phyloP scores from a whole-genome alignment of 2,888 invertebrate genomes.

The Copidosoma aretas region DNA sequence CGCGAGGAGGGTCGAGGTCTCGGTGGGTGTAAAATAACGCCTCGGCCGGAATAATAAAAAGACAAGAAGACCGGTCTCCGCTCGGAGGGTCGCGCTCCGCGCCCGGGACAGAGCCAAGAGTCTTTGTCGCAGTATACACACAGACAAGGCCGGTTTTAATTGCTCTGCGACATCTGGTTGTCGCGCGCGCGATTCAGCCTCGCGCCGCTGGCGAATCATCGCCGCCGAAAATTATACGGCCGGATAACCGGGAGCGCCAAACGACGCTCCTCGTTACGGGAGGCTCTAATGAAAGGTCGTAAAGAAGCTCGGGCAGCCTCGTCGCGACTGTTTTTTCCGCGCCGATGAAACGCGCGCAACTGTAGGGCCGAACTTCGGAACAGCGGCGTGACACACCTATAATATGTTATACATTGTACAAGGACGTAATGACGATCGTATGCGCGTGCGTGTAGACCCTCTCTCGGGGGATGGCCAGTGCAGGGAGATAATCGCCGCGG shows the following conservation, averaged over 20 bases:
- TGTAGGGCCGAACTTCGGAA: no score
- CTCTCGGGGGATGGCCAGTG: constrained; percentile 1
- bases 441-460: not conserved
- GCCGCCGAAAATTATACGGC: constrained; percentile 50
- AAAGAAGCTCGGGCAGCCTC: not conserved
- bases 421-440: not conserved
- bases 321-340: no score
- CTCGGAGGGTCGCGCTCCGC: constrained; percentile 33
- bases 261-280: not conserved
- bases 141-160: constrained; percentile 61
- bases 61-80: not conserved
- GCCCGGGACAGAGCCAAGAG: no score
- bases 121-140: no score
- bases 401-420: no score
- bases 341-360: no score
- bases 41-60: no score
- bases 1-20: no score
- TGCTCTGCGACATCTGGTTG: constrained; percentile 60
- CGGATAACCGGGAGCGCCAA: constrained; percentile 48
- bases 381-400: no score
- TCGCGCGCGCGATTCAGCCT: constrained; percentile 54
- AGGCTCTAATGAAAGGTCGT: not conserved
- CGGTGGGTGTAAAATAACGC: no score
- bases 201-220: constrained; percentile 48
- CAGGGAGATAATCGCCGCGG: constrained; percentile 18